These are phyloP conservation scores for Anseranas semipalmata DNA, from an alignment of 2,113 vertebrate species.

Conservation along the genomic window DNA sequence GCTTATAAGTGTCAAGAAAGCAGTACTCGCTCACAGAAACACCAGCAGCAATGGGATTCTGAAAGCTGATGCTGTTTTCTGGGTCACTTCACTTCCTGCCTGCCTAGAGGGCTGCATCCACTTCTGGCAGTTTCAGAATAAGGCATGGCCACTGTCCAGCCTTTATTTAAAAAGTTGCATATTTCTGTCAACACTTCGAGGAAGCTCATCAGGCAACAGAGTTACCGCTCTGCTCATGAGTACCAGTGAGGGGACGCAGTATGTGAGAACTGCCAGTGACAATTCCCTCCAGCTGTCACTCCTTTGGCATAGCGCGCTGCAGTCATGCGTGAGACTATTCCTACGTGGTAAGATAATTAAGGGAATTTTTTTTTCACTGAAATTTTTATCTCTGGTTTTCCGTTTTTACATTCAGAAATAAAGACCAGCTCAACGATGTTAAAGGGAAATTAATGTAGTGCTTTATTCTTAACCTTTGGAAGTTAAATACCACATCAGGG, in stretches of 20 bases:
- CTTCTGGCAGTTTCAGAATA: neutral
- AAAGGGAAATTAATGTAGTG: neutral
- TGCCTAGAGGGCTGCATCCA: neutral
- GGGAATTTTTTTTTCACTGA: neutral
- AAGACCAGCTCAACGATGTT: neutral
- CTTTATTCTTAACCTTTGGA: neutral
- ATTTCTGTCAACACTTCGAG: neutral
- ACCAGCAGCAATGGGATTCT: neutral
- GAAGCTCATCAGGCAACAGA: neutral
- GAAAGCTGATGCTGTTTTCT: neutral
- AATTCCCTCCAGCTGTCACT: conserved; percentile 4
- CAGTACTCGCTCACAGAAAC: neutral
- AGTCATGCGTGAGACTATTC: neutral
- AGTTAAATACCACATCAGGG: neutral
- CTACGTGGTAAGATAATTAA: neutral
- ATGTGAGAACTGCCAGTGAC: neutral
- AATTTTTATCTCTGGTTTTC: neutral
- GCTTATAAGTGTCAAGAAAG: neutral
- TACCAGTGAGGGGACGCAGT: neutral
- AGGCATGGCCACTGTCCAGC: neutral
- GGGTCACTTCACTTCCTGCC: neutral
- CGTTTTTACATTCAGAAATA: neutral
- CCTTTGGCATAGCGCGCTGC: neutral
- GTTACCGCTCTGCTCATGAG: neutral
- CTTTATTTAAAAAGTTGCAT: neutral